A percentile compares a stretch with the other conserved stretches of the same genome.
These are phyloP conservation scores for Lepilemur septentrionalis DNA, from an alignment of 2,797 vertebrate genomes.

Conservation along the genomic window DNA sequence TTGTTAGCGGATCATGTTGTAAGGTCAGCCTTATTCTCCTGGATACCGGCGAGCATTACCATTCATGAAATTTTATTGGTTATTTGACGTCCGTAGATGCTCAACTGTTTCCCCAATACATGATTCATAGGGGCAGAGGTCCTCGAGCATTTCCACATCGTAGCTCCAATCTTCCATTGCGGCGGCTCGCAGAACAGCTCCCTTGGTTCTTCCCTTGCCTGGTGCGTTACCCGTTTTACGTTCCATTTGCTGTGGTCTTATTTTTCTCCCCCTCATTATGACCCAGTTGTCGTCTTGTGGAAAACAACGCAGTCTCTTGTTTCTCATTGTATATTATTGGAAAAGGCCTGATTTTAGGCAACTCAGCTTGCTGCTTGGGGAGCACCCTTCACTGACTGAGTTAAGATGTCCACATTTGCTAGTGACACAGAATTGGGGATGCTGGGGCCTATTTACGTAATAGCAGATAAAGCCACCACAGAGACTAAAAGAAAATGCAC, in stretches of 20 bases:
- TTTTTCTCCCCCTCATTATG: slow-evolving; percentile 19
- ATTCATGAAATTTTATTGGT: slow-evolving; percentile 79
- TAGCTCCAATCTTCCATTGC: background rate
- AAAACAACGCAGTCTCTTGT: background rate
- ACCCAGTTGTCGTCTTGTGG: background rate
- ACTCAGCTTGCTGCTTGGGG: slow-evolving; percentile 28
- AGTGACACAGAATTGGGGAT: slow-evolving; percentile 32
- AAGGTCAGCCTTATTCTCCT: slow-evolving; percentile 64
- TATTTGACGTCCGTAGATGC: slow-evolving; percentile 45
- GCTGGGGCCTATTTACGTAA: background rate
- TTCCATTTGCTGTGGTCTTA: background rate
- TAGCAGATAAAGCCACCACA: slow-evolving; percentile 47
- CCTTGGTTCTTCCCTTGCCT: fast-evolving
- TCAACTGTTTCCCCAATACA: slow-evolving; percentile 56
- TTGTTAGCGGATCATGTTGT: slow-evolving; percentile 10
- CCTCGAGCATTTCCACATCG: slow-evolving; percentile 50
- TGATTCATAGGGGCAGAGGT: slow-evolving; percentile 81
- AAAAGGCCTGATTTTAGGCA: background rate
- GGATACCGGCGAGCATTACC: slow-evolving; percentile 52
- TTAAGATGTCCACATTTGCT: slow-evolving; percentile 37
- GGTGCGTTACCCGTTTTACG: background rate
- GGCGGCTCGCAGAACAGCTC: background rate
- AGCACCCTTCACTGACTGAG: slow-evolving; percentile 31
- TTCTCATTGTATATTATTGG: background rate
- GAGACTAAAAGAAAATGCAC: background rate